Base-by-base conservation (phyloP, 2,797 vertebrate genomes). In the Phrynocephalus guinanensis region DNA sequence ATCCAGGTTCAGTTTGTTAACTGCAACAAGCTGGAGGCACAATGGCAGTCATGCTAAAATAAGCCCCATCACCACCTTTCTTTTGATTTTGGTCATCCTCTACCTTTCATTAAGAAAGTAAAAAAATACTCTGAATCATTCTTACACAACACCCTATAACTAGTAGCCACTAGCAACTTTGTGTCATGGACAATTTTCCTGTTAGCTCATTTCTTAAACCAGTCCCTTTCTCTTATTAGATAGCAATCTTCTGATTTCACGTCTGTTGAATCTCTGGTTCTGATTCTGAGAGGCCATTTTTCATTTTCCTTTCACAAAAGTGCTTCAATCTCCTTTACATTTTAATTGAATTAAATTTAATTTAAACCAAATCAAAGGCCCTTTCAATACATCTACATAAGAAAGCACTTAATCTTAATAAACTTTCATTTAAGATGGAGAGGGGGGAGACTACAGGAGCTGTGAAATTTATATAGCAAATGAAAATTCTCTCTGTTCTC, bases 391-490 rank as follows among this genome's bases (percentile, higher is more conserved):
- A 95, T 90, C 92, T 95, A 93, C 91, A 95, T 95, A 96, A 96
- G 95, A 96, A 96, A 96, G 94, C 91, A 95, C 93, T 96, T 96
- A 92, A 96, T 96, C 95, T 97, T 96, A 96, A 96, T 96, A 95
- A 96, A 94, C 92, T 89, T 92, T 93, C 91, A 93, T 95, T 97
- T 95, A 95, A 91, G 91, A 94, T 91, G 93, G 95, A 94, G 88
- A 94, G 89, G 89, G 38, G 88, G 90, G 82, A 95, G 92, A 93
- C 91, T 95, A 89, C 90, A 92, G 93, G 73, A 93, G 92, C 90
- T 93, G 86, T 92, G 93, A 96, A 95, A 95, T 95, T 82, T 70
- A 95, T 56, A 72, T 85, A 95, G 93, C 93, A 95, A 95, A 95
- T 96, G 93, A 95, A 96, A 96, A 95, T 92, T 93, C 84, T 95